phyloP scores from a whole-genome alignment of 2,113 vertebrate genomes.

The Cairina moschata region DNA sequence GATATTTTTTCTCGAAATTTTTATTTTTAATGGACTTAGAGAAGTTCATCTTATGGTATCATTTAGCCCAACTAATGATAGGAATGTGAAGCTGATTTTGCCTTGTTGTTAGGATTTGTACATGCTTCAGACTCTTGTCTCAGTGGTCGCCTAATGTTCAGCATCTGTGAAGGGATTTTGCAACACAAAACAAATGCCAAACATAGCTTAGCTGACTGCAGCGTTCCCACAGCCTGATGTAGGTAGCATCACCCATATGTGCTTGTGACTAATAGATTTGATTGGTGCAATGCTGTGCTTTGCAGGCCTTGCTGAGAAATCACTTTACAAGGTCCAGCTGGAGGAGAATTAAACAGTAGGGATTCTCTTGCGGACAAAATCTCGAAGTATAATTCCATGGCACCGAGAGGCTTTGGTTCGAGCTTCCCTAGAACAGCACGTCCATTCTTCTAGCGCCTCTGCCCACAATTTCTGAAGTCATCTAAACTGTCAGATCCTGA shows the following conservation, averaged over 20 bases:
- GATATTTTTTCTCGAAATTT: neutral
- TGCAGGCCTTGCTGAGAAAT: constrained; percentile 8
- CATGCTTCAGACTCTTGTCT: neutral
- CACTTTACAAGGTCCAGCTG: constrained; percentile 12
- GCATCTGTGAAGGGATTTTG: constrained; percentile 8
- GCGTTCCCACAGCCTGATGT: neutral
- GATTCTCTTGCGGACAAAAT: neutral
- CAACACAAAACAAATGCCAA: neutral
- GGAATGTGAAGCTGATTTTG: neutral
- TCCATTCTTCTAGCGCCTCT: neutral
- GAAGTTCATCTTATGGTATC: neutral
- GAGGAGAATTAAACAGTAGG: neutral
- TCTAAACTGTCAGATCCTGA: neutral
- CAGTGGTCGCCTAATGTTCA: neutral
- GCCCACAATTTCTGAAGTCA: neutral
- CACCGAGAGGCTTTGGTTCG: neutral
- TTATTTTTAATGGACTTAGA: neutral
- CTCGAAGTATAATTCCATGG: neutral
- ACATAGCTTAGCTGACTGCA: neutral
- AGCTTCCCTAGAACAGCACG: neutral
- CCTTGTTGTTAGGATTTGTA: neutral
- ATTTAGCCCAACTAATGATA: neutral
- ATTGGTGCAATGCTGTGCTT: neutral
- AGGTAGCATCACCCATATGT: neutral
- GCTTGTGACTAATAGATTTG: neutral